Percentiles rank a stretch among this genome's conserved stretches.
phyloP scores from a whole-genome alignment of 2,888 invertebrate genomes.

The Apotomis turbidana region DNA sequence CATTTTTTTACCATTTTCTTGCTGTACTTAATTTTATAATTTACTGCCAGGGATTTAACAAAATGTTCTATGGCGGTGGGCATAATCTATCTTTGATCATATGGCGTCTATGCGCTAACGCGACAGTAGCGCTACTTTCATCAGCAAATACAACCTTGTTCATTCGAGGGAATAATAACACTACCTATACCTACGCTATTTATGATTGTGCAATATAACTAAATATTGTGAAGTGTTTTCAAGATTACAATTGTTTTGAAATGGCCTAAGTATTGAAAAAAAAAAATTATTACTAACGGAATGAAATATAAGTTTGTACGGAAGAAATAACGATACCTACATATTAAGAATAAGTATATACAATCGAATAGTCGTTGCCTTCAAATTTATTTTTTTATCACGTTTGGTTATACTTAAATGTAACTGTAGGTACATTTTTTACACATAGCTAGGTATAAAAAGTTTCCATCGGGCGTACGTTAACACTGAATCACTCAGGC shows the following conservation, averaged over 20 bases:
- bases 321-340: no score
- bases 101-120: neutral
- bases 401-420: no score
- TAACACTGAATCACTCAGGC: constrained; percentile 20
- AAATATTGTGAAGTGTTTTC: no score
- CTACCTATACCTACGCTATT: neutral
- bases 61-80: neutral
- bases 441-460: neutral
- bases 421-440: neutral
- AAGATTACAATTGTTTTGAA: no score
- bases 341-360: no score
- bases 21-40: no score
- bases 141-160: neutral
- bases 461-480: constrained; percentile 17
- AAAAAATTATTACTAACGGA: no score
- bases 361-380: no score
- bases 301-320: no score
- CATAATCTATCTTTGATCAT: neutral
- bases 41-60: neutral
- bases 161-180: neutral
- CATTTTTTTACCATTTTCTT: no score
- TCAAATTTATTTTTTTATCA: no score
- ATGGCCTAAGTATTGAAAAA: no score
- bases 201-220: neutral
- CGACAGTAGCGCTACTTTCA: neutral